Evolutionary conservation across 2,113 vertebrate species (phyloP).

Genomic region (Myodes glareolus): DNA sequence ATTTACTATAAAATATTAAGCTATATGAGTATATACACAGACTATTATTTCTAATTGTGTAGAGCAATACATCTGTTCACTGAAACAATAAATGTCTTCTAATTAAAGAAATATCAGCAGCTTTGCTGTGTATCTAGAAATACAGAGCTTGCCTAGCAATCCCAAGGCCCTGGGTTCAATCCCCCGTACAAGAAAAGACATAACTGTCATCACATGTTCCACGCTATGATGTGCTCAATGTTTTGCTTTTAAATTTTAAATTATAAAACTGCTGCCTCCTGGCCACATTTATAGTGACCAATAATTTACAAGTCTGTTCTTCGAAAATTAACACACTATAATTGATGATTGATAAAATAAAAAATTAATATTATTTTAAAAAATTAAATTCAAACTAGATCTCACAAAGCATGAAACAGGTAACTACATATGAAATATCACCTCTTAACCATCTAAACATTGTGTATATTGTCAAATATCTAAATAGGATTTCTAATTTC

Average conservation of each 20-base stretch:
- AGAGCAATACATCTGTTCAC: constrained; percentile 42
- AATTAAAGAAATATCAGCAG: constrained; percentile 43
- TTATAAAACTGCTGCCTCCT: background rate
- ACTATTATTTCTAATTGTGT: constrained; percentile 30
- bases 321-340: constrained; percentile 24
- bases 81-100: constrained; percentile 32
- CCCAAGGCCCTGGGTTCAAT: background rate
- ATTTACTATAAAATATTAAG: background rate
- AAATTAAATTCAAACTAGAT: constrained; percentile 52
- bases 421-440: constrained; percentile 33
- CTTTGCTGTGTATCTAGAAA: background rate
- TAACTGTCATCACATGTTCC: background rate
- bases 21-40: background rate
- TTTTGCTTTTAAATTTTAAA: constrained; percentile 46
- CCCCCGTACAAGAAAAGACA: background rate
- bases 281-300: background rate
- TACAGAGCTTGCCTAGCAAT: background rate
- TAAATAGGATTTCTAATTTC: constrained; percentile 43
- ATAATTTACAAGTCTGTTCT: constrained; percentile 45
- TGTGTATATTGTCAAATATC: background rate
- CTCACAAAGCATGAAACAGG: constrained; percentile 41
- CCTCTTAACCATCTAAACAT: constrained; percentile 35
- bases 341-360: constrained; percentile 27
- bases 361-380: constrained; percentile 55
- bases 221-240: background rate